Percentiles rank a stretch among this genome's conserved stretches.
Evolutionary conservation across 2,113 vertebrate species (phyloP).

Genomic region (Dromas ardeola): DNA sequence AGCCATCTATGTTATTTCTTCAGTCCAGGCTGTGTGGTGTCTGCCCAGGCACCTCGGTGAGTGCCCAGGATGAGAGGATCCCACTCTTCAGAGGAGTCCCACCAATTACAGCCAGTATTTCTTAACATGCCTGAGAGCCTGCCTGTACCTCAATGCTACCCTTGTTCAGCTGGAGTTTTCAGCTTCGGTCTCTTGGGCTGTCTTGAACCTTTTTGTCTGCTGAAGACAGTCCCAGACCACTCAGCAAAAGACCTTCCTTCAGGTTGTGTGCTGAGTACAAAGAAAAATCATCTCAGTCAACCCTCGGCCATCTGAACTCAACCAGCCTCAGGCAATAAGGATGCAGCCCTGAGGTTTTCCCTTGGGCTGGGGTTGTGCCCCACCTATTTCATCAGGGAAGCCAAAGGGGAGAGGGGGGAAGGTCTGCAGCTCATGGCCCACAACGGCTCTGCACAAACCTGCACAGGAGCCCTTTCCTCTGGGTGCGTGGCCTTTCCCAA

Average conservation of each 20-base stretch:
- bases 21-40: neutral
- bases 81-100: neutral
- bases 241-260: neutral
- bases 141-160: neutral
- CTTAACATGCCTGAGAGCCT: neutral
- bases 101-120: neutral
- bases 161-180: neutral
- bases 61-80: neutral
- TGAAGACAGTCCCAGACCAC: neutral
- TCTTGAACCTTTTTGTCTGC: neutral
- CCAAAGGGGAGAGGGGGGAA: neutral
- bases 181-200: neutral
- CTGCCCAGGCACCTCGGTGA: neutral
- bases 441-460: neutral
- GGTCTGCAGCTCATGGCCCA: neutral
- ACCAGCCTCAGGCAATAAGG: neutral
- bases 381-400: neutral
- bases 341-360: neutral
- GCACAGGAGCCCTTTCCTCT: neutral
- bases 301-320: neutral
- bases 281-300: neutral
- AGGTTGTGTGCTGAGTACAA: neutral
- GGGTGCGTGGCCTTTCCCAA: neutral
- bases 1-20: neutral
- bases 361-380: rapidly evolving